Evolutionary conservation across 2,113 vertebrate species (phyloP).

Genomic region (Sorex fumeus): DNA sequence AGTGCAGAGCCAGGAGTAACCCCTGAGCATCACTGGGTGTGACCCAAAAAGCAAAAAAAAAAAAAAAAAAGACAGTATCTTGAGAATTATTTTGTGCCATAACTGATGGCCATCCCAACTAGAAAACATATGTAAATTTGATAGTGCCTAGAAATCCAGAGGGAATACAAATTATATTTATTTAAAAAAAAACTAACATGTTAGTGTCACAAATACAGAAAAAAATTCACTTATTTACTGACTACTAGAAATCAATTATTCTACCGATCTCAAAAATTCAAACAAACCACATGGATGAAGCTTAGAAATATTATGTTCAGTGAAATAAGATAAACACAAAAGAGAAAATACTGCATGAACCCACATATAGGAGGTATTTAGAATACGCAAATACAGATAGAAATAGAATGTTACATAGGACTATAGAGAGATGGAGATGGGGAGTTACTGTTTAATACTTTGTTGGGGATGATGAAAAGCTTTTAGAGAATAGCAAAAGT

Average conservation of each 20-base stretch:
- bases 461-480: background rate
- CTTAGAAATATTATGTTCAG: conserved; percentile 42
- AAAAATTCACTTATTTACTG: conserved; percentile 11
- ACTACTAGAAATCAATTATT: conserved; percentile 27
- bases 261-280: conserved; percentile 42
- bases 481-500: background rate
- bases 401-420: background rate
- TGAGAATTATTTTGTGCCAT: background rate
- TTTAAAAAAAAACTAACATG: background rate
- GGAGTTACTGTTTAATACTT: background rate
- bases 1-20: too few species aligned
- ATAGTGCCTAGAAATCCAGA: background rate
- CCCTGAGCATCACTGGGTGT: too few species aligned
- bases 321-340: conserved; percentile 44
- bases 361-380: background rate
- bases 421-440: background rate
- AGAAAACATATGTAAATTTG: background rate
- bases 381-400: conserved; percentile 6
- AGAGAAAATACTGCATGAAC: conserved; percentile 26
- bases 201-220: background rate
- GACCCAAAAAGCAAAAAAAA: too few species aligned
- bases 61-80: conserved; percentile 8
- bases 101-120: background rate
- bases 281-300: background rate
- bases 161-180: conserved; percentile 8